These are phyloP conservation scores for Sclerodermus sp. DNA, from an alignment of 2,888 invertebrate genomes.

Conservation along the genomic window DNA sequence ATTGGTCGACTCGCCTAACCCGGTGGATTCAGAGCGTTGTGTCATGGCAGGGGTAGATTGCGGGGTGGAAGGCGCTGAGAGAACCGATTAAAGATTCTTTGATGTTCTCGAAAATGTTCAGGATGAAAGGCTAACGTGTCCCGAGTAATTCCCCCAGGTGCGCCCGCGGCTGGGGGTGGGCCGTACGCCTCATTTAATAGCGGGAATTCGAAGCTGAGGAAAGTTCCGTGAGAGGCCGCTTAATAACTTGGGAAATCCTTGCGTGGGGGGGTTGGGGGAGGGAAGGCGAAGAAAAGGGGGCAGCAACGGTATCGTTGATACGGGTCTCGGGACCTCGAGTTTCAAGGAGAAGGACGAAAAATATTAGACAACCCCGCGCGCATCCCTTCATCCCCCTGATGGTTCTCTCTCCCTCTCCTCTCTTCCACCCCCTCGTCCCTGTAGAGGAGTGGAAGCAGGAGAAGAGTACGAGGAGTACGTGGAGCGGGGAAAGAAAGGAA, in stretches of 20 bases:
- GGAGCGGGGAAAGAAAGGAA: no score
- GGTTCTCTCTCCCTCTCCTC: background rate
- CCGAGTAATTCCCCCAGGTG: conserved; percentile 51
- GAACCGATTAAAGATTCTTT: conserved; percentile 50
- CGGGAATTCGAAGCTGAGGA: conserved; percentile 44
- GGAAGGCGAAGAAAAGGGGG: conserved; percentile 6
- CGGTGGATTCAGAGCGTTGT: no score
- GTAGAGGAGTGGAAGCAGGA: no score
- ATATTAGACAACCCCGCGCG: no score
- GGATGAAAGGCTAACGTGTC: conserved; percentile 50
- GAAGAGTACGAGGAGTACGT: no score
- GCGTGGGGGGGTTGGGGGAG: conserved; percentile 9
- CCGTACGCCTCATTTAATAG: conserved; percentile 52
- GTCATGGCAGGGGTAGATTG: conserved; percentile 24
- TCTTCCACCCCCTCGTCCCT: conserved; percentile 7
- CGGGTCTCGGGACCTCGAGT: no score
- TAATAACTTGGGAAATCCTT: conserved; percentile 32
- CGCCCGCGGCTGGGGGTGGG: conserved; percentile 32
- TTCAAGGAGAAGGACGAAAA: no score
- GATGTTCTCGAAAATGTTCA: conserved; percentile 51
- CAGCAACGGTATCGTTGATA: no score
- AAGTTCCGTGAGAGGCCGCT: conserved; percentile 32
- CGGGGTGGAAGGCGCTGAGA: conserved; percentile 29
- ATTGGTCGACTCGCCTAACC: no score
- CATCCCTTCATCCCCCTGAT: background rate